A percentile compares a stretch with the other conserved stretches of the same genome.
These are phyloP conservation scores for Neomonachus schauinslandi DNA, from an alignment of 2,113 vertebrate genomes.

Conservation along the genomic window DNA sequence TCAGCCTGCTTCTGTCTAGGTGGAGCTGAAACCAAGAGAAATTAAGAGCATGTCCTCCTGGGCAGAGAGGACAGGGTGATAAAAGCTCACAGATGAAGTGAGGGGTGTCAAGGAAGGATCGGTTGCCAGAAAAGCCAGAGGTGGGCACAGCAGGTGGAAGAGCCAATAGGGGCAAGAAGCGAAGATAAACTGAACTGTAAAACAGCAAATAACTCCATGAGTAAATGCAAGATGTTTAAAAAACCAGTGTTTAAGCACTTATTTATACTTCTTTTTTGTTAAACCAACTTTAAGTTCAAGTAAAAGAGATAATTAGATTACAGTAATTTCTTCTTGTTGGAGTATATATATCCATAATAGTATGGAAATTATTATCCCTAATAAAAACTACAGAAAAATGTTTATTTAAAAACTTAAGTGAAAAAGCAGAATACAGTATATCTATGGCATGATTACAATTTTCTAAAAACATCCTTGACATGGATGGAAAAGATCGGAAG, in stretches of 20 bases:
- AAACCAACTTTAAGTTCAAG: slow-evolving; percentile 24
- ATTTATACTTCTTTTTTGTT: not conserved
- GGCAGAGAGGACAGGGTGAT: not conserved
- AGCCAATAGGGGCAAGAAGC: not conserved
- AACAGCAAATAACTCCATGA: not conserved
- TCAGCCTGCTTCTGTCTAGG: not conserved
- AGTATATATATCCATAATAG: not conserved
- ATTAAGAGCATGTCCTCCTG: not conserved
- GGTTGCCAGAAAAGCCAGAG: not conserved
- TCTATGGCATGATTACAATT: not conserved
- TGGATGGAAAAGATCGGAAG: not conserved
- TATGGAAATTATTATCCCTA: not conserved
- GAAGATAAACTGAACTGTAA: not conserved
- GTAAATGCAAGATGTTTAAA: not conserved
- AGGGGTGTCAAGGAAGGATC: not conserved
- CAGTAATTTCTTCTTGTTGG: not conserved
- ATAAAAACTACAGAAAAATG: slow-evolving; percentile 16
- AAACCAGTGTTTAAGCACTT: not conserved
- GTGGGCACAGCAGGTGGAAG: not conserved
- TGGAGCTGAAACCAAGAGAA: not conserved
- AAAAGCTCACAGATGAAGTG: not conserved
- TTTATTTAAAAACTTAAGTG: not conserved
- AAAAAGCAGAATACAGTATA: not conserved
- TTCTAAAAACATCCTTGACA: not conserved
- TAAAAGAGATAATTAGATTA: not conserved